phyloP scores from a whole-genome alignment of 2,888 invertebrate genomes.

The Strigamia crassipes region DNA sequence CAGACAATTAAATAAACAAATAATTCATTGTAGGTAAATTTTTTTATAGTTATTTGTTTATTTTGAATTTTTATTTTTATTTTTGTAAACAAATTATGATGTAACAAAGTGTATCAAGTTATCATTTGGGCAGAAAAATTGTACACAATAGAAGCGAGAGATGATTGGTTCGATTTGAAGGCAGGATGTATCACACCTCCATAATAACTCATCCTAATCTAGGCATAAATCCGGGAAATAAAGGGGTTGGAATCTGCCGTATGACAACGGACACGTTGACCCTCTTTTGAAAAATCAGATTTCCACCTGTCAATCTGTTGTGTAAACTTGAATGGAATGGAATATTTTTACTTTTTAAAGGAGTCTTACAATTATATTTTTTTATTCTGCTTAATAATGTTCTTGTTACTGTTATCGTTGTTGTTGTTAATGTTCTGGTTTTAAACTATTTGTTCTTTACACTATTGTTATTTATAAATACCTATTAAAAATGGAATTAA shows the following conservation, averaged over 20 bases:
- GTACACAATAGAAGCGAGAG: constrained; percentile 22
- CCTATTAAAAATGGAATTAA: not conserved
- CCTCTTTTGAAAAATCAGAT: constrained; percentile 13
- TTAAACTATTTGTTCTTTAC: constrained; percentile 11
- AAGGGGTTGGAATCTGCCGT: constrained; percentile 22
- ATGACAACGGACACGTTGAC: constrained; percentile 37
- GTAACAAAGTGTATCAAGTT: constrained; percentile 16
- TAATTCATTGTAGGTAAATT: not conserved
- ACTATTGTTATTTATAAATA: not conserved
- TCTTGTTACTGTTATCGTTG: not conserved
- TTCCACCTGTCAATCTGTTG: constrained; percentile 35
- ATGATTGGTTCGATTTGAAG: constrained; percentile 24
- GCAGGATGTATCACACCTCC: constrained; percentile 38
- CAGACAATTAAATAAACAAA: too few relatives aligned
- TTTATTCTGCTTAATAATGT: constrained; percentile 2
- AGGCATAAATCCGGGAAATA: constrained; percentile 39
- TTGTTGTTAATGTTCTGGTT: not conserved
- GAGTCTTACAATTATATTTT: constrained; percentile 16
- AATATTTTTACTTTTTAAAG: constrained; percentile 28
- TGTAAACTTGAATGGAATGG: constrained; percentile 32
- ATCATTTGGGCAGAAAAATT: constrained; percentile 30
- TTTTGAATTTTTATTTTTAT: not conserved
- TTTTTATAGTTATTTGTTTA: not conserved
- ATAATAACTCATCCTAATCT: constrained; percentile 40
- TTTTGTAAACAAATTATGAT: constrained; percentile 12